Evolutionary conservation across 2,797 vertebrate species (phyloP).

Genomic region (Sphenopsis melanotis): DNA sequence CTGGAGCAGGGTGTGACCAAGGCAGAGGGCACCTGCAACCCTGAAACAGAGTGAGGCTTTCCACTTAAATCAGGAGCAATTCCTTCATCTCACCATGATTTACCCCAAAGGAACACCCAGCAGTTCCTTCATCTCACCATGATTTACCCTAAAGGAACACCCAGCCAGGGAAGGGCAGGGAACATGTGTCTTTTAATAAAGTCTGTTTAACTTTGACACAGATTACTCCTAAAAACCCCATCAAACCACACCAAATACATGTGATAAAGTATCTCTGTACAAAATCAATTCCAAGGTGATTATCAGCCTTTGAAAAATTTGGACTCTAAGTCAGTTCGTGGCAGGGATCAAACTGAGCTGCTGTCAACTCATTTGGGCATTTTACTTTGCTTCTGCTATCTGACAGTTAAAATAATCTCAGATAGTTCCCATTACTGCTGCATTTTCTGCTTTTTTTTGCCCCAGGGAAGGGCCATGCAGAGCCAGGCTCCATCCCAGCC

Average conservation of each 20-base stretch:
- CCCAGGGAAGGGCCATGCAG: background rate
- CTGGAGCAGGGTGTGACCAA: background rate
- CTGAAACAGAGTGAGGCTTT: background rate
- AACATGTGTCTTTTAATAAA: slow-evolving; percentile 31
- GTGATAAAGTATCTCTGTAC: slow-evolving; percentile 66
- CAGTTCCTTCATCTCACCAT: background rate
- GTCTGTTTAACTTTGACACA: slow-evolving; percentile 36
- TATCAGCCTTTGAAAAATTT: slow-evolving; percentile 60
- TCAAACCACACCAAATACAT: background rate
- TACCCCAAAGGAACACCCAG: background rate
- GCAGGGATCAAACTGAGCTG: slow-evolving; percentile 57
- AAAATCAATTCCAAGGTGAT: slow-evolving; percentile 69
- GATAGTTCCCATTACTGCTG: background rate
- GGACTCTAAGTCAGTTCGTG: background rate
- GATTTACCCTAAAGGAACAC: background rate
- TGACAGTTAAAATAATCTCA: background rate
- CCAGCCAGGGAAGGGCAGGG: background rate
- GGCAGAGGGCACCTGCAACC: background rate
- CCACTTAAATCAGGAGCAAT: background rate
- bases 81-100: background rate
- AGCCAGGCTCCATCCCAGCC: background rate
- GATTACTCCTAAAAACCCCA: slow-evolving; percentile 16
- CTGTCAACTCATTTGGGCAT: slow-evolving; percentile 23
- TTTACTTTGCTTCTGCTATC: slow-evolving; percentile 30
- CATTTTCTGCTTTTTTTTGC: background rate